Evolutionary conservation across 2,888 invertebrate species (phyloP), one percentile per base, ranked within the genome.

Genomic region (Pseudeuparius sepicola): DNA sequence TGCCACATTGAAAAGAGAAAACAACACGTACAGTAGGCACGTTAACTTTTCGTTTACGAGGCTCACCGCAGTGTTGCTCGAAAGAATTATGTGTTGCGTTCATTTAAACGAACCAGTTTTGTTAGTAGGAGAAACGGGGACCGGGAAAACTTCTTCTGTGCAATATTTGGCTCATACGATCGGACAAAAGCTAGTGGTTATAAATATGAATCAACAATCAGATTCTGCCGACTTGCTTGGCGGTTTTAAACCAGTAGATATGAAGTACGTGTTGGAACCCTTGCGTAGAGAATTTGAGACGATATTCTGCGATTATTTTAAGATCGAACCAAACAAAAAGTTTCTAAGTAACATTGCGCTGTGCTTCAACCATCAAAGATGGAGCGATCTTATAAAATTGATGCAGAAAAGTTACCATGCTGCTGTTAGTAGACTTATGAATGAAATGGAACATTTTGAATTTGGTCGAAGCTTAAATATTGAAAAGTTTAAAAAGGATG

Each of bases 181-280:
- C 0, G 83, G 87, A 0, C 82, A 87, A 47, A 86, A 81, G 54
- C 67, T 99, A 16, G 70, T 85, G 16, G 96, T 97, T 1, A 86
- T 99, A 14, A 99, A 99, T 57, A 88, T 99, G 88, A 98, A 96
- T 56, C 96, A 98, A 55, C 97, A 98, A 56, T 96, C 93, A 27
- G 98, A 99, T 63, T 88, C 88, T 5, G 82, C 90, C 0, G 98
- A 99, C 66, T 70, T 99, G 23, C 70, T 99, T 0, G 98, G 98
- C 36, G 97, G 98, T 42, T 89, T 87, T 56, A 97, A 96, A 61
- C 98, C 98, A 0, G 88, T 96, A 0, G 92, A 96, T 57, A 60
- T 94, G 7, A 84, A 82, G 52, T 79, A 79, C 50, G 70, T 93
- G 0, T 73, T 97, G 14, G 66, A 72, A 30, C 92, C 94, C 0